A percentile compares a stretch with the other conserved stretches of the same genome.
Conservation (phyloP, 2,113 vertebrate genomes). For the Chamaetylas fuelleborni region DNA sequence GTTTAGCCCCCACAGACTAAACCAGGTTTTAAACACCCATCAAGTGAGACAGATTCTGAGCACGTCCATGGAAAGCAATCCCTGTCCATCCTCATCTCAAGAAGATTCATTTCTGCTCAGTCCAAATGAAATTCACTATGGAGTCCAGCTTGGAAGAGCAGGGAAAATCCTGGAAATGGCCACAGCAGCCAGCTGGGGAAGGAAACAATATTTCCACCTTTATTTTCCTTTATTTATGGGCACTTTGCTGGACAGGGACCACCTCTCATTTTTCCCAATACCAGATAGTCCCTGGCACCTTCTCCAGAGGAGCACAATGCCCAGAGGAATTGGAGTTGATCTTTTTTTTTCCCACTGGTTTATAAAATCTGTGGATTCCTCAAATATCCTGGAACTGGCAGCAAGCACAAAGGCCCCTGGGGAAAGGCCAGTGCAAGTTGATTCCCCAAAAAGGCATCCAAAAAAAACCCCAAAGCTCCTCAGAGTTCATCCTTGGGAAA, state of each 20-base stretch:
- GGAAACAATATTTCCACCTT: neutral
- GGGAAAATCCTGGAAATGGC: neutral
- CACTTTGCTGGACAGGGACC: neutral
- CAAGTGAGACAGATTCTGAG: neutral
- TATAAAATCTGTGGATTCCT: neutral
- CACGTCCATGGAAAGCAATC: neutral
- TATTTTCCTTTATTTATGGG: neutral
- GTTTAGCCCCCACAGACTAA: neutral
- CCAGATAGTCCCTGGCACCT: neutral
- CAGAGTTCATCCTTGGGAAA: neutral
- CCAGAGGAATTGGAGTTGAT: neutral
- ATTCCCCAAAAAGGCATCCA: neutral
- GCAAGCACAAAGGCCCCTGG: neutral
- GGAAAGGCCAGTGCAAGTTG: neutral
- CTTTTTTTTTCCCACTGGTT: neutral
- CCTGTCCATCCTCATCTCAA: neutral
- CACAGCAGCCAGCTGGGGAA: neutral
- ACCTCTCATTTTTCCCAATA: neutral
- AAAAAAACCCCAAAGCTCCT: slow-evolving; percentile 7
- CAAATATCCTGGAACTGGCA: neutral
- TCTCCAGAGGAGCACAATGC: neutral
- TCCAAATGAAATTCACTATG: neutral
- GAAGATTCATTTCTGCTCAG: neutral
- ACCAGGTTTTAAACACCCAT: neutral
- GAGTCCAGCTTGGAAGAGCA: neutral